Evolutionary conservation across 2,113 vertebrate genomes (phyloP).

Genomic region (Vicugna pacos): DNA sequence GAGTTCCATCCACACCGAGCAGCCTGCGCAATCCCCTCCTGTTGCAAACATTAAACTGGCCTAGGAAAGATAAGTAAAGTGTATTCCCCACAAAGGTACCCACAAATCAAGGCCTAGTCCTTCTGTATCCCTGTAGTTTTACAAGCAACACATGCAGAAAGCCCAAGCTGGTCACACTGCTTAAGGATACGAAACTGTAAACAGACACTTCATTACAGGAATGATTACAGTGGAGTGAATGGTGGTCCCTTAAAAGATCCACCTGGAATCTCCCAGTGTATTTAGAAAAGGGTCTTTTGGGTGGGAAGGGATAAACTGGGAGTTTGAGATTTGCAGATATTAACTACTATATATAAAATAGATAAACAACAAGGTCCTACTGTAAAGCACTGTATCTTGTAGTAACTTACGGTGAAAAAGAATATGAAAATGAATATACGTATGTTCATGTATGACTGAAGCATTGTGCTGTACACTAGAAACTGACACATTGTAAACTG

Average conservation of each 20-base stretch:
- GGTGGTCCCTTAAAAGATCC: neutral
- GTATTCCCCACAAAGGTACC: neutral
- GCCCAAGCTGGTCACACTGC: neutral
- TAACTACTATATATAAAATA: too few relatives aligned
- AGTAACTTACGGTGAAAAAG: too few relatives aligned
- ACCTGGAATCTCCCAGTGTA: neutral
- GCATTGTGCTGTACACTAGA: too few relatives aligned
- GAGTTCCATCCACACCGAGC: neutral
- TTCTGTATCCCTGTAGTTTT: accelerated
- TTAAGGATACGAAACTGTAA: neutral
- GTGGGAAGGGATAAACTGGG: too few relatives aligned
- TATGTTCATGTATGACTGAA: too few relatives aligned
- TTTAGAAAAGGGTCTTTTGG: neutral
- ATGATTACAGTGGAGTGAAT: neutral
- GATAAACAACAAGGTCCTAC: too few relatives aligned
- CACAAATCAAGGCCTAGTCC: neutral
- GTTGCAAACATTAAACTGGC: neutral
- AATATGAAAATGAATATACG: too few relatives aligned
- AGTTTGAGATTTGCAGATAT: too few relatives aligned
- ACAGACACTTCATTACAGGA: neutral
- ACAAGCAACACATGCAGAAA: neutral
- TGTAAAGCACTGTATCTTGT: too few relatives aligned
- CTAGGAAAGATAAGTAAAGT: neutral
- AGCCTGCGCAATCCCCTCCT: neutral
- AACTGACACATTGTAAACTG: too few relatives aligned